Percentiles rank a stretch among this genome's conserved stretches.
phyloP scores from a whole-genome alignment of 2,113 vertebrate genomes.

The Cyprinus carpio region DNA sequence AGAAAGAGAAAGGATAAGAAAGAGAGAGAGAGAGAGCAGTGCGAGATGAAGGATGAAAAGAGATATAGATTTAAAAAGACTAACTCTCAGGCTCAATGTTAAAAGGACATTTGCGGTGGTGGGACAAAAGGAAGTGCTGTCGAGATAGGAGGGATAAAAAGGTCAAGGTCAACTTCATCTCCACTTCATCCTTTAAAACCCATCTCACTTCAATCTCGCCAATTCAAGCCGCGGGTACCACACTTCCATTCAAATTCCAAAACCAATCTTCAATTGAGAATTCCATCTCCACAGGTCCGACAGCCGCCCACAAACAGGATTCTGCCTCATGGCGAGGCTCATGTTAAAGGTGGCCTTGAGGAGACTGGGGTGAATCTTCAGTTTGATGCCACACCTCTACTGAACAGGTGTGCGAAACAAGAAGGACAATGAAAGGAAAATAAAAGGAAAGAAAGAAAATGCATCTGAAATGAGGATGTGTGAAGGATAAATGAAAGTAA shows the following conservation, averaged over 20 bases:
- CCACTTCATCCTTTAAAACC: conserved; percentile 70
- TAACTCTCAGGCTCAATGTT: conserved; percentile 62
- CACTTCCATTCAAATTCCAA: conserved; percentile 72
- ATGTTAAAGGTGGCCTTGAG: conserved; percentile 4
- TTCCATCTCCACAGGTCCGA: conserved; percentile 65
- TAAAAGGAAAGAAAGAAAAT: conserved; percentile 49
- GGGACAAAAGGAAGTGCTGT: conserved; percentile 66
- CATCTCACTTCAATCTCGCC: conserved; percentile 73
- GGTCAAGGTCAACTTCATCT: conserved; percentile 77
- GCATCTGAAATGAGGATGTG: conserved; percentile 69
- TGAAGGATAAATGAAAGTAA: conserved; percentile 61
- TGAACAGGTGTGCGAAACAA: not conserved
- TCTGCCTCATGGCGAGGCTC: conserved; percentile 44
- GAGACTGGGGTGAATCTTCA: conserved; percentile 25
- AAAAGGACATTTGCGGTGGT: conserved; percentile 68
- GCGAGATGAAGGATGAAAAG: conserved; percentile 62
- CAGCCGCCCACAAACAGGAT: conserved; percentile 60
- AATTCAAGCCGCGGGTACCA: conserved; percentile 60
- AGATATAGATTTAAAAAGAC: conserved; percentile 72
- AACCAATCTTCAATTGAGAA: conserved; percentile 69
- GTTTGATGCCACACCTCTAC: not conserved
- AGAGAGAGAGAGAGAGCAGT: conserved; percentile 17
- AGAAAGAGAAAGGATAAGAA: conserved; percentile 38
- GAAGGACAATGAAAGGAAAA: conserved; percentile 52
- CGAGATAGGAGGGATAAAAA: conserved; percentile 66